Evolutionary conservation across 2,888 invertebrate species (phyloP).

Genomic region (Syrista parreyssii): DNA sequence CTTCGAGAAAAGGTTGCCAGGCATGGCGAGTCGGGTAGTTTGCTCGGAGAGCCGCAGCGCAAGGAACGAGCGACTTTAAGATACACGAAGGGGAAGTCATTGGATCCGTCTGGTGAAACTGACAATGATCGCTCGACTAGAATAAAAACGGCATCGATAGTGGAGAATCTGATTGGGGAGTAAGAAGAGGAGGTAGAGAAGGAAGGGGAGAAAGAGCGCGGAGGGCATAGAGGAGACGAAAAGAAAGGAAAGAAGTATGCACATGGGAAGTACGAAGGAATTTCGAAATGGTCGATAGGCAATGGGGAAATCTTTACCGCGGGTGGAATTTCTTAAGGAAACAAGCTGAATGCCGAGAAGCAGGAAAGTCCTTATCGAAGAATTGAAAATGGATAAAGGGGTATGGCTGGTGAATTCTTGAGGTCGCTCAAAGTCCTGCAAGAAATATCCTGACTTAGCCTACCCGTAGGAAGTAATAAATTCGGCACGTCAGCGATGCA

Average conservation of each 20-base stretch:
- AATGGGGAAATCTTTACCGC: constrained; percentile 24
- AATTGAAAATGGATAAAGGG: no score
- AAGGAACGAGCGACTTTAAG: no score
- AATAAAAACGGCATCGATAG: neutral
- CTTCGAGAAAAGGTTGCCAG: no score
- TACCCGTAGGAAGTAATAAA: no score
- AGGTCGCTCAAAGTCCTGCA: no score
- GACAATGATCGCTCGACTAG: neutral
- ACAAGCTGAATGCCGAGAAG: neutral
- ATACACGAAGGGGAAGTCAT: no score
- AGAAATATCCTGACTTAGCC: no score
- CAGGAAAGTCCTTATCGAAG: no score
- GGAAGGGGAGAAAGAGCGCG: constrained; percentile 14
- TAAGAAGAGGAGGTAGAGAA: constrained; percentile 6
- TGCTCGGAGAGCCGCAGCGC: no score
- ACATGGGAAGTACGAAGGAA: constrained; percentile 14
- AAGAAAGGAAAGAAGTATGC: constrained; percentile 1
- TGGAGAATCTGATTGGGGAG: constrained; percentile 1
- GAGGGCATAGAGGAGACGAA: constrained; percentile 1
- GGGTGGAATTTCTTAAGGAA: constrained; percentile 31
- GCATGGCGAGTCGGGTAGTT: no score
- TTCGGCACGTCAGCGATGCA: no score
- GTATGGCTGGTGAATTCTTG: no score
- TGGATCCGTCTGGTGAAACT: neutral
- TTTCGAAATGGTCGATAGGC: constrained; percentile 29